Percentiles rank a stretch among this genome's conserved stretches.
Conservation (phyloP, 2,113 vertebrate genomes). For the Sinocyclocheilus anshuiensis region DNA sequence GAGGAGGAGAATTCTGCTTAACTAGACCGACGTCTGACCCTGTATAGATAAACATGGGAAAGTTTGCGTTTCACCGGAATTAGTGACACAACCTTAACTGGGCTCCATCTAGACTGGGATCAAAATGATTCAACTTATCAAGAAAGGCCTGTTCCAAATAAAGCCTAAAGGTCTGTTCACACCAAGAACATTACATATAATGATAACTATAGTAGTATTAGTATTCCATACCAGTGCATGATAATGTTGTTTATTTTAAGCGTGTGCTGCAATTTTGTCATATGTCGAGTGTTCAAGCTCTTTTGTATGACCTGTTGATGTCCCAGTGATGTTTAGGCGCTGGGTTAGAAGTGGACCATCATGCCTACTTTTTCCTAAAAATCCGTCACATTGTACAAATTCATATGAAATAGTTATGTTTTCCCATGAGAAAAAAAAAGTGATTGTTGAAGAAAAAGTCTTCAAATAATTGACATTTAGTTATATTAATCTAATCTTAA, state of each 20-base stretch:
- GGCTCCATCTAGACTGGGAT: background rate
- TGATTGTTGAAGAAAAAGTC: too few species aligned
- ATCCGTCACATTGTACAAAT: too few species aligned
- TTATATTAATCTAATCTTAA: background rate
- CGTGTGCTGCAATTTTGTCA: background rate
- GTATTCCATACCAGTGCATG: background rate
- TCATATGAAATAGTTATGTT: too few species aligned
- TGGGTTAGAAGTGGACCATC: too few species aligned
- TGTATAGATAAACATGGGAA: background rate
- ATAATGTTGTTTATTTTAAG: background rate
- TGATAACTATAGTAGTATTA: background rate
- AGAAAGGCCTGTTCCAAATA: background rate
- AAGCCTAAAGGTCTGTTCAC: background rate
- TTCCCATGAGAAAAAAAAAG: too few species aligned
- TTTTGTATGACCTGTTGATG: background rate
- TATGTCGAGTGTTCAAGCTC: background rate
- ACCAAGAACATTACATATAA: background rate
- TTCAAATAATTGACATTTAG: too few species aligned
- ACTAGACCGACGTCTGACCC: background rate
- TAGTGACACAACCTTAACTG: background rate
- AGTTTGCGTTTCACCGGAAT: background rate
- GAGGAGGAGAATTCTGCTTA: constrained; percentile 6
- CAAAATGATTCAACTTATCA: background rate
- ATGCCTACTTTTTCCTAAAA: too few species aligned
- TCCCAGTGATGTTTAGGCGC: too few species aligned